Percentiles rank a stretch among this genome's conserved stretches.
These are phyloP conservation scores for Amblyjoppa fuscipennis DNA, from an alignment of 2,888 invertebrate genomes.

Conservation along the genomic window DNA sequence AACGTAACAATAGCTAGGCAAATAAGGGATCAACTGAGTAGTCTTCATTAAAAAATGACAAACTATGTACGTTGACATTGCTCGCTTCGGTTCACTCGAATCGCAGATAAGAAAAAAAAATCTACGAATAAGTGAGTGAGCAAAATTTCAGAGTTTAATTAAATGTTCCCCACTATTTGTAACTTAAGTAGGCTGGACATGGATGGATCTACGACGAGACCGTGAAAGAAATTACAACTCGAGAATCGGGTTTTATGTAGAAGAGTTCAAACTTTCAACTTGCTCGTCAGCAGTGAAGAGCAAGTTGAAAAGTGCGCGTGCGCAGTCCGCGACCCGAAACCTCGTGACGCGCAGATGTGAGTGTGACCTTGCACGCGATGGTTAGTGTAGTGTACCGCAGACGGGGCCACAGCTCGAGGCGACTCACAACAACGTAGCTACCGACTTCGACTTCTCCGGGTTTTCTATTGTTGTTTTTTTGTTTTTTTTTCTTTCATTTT, in stretches of 20 bases:
- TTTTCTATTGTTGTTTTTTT: neutral
- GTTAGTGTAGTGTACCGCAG: neutral
- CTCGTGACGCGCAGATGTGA: constrained; percentile 1
- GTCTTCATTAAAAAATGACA: too few species aligned
- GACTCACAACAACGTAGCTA: neutral
- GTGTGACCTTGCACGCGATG: constrained; percentile 6
- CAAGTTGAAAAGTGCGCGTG: constrained; percentile 3
- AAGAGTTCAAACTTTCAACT: neutral
- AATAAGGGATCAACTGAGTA: too few species aligned
- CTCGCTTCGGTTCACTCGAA: too few species aligned
- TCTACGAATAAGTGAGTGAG: too few species aligned
- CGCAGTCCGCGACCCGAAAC: neutral
- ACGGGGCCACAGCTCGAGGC: constrained; percentile 5
- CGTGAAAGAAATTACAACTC: too few species aligned
- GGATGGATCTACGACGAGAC: too few species aligned
- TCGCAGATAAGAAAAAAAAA: too few species aligned
- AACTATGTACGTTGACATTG: too few species aligned
- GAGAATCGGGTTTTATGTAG: neutral
- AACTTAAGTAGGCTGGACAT: too few species aligned
- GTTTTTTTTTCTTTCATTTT: neutral
- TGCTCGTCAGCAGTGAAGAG: neutral
- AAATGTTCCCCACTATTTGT: too few species aligned
- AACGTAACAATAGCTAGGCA: too few species aligned
- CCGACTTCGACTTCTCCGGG: neutral
- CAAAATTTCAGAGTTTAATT: too few species aligned